Conservation (phyloP, 1,140 invertebrate species). For the Lineus longissimus region DNA sequence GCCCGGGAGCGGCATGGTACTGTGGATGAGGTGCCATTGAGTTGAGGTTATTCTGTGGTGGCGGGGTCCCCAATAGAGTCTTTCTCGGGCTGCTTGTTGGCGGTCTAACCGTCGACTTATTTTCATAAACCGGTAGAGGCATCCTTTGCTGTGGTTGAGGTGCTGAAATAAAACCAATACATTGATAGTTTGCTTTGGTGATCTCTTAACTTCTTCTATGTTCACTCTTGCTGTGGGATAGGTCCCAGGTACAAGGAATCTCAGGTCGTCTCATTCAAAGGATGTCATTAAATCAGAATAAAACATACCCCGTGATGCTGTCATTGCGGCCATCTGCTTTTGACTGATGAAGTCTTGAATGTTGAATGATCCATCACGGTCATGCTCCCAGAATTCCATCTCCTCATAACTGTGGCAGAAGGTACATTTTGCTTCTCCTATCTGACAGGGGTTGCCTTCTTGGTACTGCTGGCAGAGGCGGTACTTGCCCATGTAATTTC, state of each 20-base stretch:
- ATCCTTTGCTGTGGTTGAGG: no score
- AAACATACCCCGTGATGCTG: not conserved
- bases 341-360: constrained; percentile 26
- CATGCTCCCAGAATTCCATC: constrained; percentile 36
- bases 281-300: not conserved
- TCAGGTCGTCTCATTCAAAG: no score
- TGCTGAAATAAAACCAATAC: no score
- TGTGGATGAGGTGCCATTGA: not conserved
- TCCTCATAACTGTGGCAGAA: constrained; percentile 43
- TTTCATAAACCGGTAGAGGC: no score
- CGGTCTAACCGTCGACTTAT: no score
- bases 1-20: not conserved
- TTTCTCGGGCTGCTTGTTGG: no score
- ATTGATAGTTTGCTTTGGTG: no score
- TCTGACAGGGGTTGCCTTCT: constrained; percentile 30
- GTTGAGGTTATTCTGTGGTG: not conserved
- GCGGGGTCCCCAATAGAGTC: no score
- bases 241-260: no score
- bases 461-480: constrained; percentile 36
- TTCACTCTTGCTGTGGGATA: no score
- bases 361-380: constrained; percentile 31
- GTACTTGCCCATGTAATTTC: constrained; percentile 19
- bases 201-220: no score
- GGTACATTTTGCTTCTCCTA: constrained; percentile 36
- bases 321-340: not conserved